Evolutionary conservation across 2,888 invertebrate genomes (phyloP).

Genomic region (Lycophotia porphyrea): DNA sequence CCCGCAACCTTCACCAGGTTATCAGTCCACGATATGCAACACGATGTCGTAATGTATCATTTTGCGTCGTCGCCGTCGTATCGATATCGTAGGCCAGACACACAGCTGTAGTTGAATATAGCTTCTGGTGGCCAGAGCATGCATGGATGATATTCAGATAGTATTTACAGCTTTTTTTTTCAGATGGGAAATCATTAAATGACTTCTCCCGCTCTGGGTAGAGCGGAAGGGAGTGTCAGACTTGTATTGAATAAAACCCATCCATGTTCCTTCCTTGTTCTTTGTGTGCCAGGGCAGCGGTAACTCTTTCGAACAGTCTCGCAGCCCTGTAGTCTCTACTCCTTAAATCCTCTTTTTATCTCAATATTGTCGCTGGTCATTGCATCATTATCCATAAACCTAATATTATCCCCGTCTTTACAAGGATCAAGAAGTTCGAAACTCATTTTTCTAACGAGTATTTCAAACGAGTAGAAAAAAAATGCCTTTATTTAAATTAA

Average conservation of each 20-base stretch:
- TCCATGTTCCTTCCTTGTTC: too few relatives aligned
- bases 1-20: too few relatives aligned
- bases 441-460: not conserved
- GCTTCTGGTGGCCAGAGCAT: not conserved
- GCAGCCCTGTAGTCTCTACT: too few relatives aligned
- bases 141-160: not conserved
- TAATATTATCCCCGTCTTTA: not conserved
- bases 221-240: too few relatives aligned
- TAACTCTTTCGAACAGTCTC: too few relatives aligned
- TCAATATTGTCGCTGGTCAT: not conserved
- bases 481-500: not conserved
- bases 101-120: not conserved
- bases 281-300: too few relatives aligned
- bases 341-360: not conserved
- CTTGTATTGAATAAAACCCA: too few relatives aligned
- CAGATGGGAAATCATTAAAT: too few relatives aligned
- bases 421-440: not conserved
- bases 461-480: not conserved
- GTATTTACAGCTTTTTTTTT: too few relatives aligned
- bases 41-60: not conserved
- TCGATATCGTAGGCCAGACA: not conserved
- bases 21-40: not conserved
- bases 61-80: not conserved
- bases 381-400: not conserved
- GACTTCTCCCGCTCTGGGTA: too few relatives aligned